Evolutionary conservation across 2,797 vertebrate species (phyloP), one percentile per base, ranked within the genome.

Genomic region (Acestrorhynchus altus): DNA sequence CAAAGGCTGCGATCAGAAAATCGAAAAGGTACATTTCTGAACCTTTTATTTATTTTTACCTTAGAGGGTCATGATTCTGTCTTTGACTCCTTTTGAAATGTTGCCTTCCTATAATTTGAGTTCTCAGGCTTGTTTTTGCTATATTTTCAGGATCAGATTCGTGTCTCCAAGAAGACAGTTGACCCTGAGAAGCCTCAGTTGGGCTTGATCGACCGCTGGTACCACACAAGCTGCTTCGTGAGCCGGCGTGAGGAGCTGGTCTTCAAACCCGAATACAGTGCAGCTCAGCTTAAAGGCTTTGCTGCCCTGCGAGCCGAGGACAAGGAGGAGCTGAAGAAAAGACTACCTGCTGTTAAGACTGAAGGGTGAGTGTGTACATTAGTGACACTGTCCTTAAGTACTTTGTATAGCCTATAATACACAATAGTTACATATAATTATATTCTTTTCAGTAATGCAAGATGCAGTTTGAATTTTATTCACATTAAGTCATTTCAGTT

Each of bases 201-300:
- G 88, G 98, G 98, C 22, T 93, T 99, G 93, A 98, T 99, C 0
- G 97, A 99, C 88, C 97, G 96, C 87, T 99, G 98, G 98, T 99
- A 99, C 92, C 98, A 99, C 88, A 96, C 94, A 0, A 86, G 89
- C 35, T 99, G 98, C 89, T 99, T 99, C 0, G 94, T 97, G 85
- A 91, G 91, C 84, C 91, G 89, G 49, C 91, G 97, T 8, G 95
- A 95, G 8, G 95, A 96, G 47, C 93, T 99, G 85, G 92, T 87
- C 51, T 99, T 99, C 83, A 96, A 95, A 72, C 89, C 94, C 0
- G 92, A 91, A 0, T 98, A 95, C 4, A 95, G 72, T 9, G 97
- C 94, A 0, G 40, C 91, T 20, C 97, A 97, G 87, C 90, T 99
- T 44, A 95, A 95, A 85, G 97, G 97, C 20, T 99, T 99, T 79